Evolutionary conservation across 2,113 vertebrate species (phyloP), one percentile per base, ranked within the genome.

Genomic region (Columba livia): DNA sequence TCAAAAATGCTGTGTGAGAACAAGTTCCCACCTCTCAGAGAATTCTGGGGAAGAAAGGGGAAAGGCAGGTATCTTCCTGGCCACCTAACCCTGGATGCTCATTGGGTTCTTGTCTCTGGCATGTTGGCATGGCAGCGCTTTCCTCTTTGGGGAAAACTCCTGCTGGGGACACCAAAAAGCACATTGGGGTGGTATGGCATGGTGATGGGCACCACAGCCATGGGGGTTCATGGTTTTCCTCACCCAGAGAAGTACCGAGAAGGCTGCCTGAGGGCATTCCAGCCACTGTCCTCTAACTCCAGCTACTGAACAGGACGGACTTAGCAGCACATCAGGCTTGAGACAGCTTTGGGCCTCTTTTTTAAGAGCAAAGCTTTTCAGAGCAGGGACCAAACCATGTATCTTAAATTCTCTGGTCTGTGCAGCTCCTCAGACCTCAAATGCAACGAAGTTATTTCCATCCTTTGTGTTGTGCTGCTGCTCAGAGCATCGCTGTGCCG

Each of bases 111-210:
- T 36, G 28, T 34, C 44, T 14, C 25, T 19, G 31, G 11, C 2
- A 4, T 3, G 4, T 15, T 23, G 50, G 15, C 12, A 10, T 1
- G 25, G 36, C 78, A 72, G 50, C 54, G 12, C 53, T 79, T 32
- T 34, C 0, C 42, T 31, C 6, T 79, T 50, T 9, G 23, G 48
- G 40, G 48, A 42, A 81, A 62, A 32, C 1, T 47, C 32, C 48
- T 71, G 25, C 26, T 23, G 53, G 32, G 25, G 15, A 32, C 29
- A 7, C 20, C 13, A 7, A 58, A 23, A 31, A 17, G 2, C 2
- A 0, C 0, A 0, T 26, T 5, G 4, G 29, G 24, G 28, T 9
- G 42, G 9, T 2, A 2, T 1, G 3, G 24, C 0, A 5, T 11
- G 17, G 48, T 12, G 56, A 1, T 26, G 65, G 53, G 47, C 5